Percentiles rank a stretch among this genome's conserved stretches.
Conservation (phyloP, 30 jellyfish, hydroid and myxozoan genomes). For the Hydractinia symbiolongicarpus region DNA sequence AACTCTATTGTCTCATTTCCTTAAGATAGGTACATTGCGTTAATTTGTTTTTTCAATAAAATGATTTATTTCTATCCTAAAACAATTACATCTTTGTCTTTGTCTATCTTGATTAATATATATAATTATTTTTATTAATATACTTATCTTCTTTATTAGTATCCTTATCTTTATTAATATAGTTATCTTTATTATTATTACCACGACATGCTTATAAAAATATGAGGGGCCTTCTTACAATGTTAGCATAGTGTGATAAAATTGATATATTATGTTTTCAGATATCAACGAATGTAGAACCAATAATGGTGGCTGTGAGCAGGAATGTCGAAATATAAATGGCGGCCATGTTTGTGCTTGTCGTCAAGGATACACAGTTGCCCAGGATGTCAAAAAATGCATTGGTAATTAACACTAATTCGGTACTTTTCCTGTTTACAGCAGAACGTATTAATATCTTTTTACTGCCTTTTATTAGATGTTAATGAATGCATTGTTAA, state of each 20-base stretch:
- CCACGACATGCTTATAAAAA: no score
- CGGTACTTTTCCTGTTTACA: background rate
- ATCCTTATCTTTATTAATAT: no score
- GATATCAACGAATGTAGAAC: slow-evolving; percentile 47
- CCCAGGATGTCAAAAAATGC: slow-evolving; percentile 6
- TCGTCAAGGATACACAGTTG: slow-evolving; percentile 40
- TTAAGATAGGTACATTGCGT: no score
- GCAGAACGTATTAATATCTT: background rate
- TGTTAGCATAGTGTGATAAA: background rate
- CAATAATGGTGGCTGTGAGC: slow-evolving; percentile 54
- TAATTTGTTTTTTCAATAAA: no score
- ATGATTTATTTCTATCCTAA: no score
- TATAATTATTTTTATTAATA: no score
- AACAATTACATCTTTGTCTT: no score
- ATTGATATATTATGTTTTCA: background rate
- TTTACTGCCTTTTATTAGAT: slow-evolving; percentile 25
- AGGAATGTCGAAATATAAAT: slow-evolving; percentile 32
- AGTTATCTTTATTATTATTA: no score
- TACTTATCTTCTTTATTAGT: no score
- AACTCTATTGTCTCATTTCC: no score
- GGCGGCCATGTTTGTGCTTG: slow-evolving; percentile 55
- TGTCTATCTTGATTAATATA: no score
- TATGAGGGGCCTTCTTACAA: no score
- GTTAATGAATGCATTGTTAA: slow-evolving; percentile 41
- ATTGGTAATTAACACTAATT: background rate